These are phyloP conservation scores for Drosophila orosa DNA, from an alignment of 1,140 invertebrate genomes.

Conservation along the genomic window DNA sequence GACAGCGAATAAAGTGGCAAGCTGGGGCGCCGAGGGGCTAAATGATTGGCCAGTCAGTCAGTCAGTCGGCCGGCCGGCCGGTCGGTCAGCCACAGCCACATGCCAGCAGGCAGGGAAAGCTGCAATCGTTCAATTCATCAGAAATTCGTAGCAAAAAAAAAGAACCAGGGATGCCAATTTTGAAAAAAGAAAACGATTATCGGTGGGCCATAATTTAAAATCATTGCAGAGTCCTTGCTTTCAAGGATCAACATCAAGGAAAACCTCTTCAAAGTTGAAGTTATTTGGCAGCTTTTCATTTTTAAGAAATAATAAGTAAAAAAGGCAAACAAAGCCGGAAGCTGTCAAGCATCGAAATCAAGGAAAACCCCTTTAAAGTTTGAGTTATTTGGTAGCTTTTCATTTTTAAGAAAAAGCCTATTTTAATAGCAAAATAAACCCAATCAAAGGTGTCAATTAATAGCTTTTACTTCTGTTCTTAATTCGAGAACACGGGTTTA, in stretches of 20 bases:
- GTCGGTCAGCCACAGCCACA: not conserved
- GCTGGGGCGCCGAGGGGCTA: slow-evolving; percentile 17
- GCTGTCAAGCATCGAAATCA: too few relatives aligned
- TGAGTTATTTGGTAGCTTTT: too few relatives aligned
- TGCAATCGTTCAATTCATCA: slow-evolving; percentile 28
- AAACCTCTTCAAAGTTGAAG: not conserved
- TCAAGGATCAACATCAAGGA: not conserved
- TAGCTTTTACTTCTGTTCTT: too few relatives aligned
- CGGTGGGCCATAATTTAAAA: not conserved
- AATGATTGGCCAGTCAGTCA: slow-evolving; percentile 18
- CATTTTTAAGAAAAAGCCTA: too few relatives aligned
- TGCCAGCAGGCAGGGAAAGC: slow-evolving; percentile 13
- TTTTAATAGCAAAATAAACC: too few relatives aligned
- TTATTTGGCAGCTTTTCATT: not conserved
- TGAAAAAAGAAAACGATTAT: not conserved
- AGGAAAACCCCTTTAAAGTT: too few relatives aligned
- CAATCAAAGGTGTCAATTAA: too few relatives aligned
- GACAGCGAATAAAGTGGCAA: slow-evolving; percentile 12
- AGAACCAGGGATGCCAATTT: slow-evolving; percentile 19
- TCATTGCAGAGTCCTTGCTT: not conserved
- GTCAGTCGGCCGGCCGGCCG: not conserved
- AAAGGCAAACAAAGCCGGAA: too few relatives aligned
- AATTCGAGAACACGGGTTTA: too few relatives aligned
- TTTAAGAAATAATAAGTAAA: too few relatives aligned
- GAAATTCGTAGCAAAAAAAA: slow-evolving; percentile 20